These are phyloP conservation scores for Petrophora chlorosata DNA, from an alignment of 2,888 invertebrate species.

Conservation along the genomic window DNA sequence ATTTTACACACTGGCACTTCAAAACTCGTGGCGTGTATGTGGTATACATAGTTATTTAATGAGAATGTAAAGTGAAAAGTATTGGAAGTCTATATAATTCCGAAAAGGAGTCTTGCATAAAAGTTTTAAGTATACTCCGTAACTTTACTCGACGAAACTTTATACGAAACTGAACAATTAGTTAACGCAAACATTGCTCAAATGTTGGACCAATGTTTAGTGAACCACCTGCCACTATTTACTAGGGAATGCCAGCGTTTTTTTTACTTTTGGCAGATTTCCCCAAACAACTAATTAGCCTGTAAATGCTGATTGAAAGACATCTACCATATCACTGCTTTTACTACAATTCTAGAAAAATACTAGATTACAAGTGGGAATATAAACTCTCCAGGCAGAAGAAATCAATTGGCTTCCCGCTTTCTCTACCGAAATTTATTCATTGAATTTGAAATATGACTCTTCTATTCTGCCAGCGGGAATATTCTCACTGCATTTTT, in stretches of 20 bases:
- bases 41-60: too few relatives aligned
- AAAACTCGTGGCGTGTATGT: too few relatives aligned
- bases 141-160: too few relatives aligned
- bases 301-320: constrained; percentile 41
- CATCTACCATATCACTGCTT: too few relatives aligned
- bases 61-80: too few relatives aligned
- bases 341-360: constrained; percentile 6
- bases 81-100: too few relatives aligned
- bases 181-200: constrained; percentile 21
- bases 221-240: constrained; percentile 39
- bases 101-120: too few relatives aligned
- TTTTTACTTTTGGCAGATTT: constrained; percentile 47
- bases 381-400: constrained; percentile 5
- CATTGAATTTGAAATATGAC: constrained; percentile 35
- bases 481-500: constrained; percentile 24
- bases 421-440: constrained; percentile 30
- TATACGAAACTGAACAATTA: too few relatives aligned
- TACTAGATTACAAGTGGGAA: background rate
- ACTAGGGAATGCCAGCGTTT: constrained; percentile 41
- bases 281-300: constrained; percentile 51
- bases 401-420: constrained; percentile 19
- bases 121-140: too few relatives aligned
- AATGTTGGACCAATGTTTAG: constrained; percentile 31
- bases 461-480: constrained; percentile 17
- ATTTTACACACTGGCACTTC: background rate